Evolutionary conservation across 2,888 invertebrate species (phyloP), one percentile per base, ranked within the genome.

Genomic region (Augiades crinisus): DNA sequence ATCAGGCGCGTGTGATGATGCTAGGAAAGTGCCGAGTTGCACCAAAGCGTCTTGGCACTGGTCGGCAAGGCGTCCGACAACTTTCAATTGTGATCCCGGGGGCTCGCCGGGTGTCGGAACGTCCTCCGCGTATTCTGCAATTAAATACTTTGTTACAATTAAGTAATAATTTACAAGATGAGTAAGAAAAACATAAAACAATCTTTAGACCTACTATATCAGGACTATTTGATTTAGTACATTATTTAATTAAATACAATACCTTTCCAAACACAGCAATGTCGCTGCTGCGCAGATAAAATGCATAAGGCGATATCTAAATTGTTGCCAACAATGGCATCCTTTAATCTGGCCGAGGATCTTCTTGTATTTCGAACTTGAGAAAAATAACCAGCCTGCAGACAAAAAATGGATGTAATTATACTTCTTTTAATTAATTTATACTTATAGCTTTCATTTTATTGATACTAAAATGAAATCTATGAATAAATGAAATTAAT

Each of bases 41-140:
- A 99, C 98, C 56, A 99, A 87, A 0, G 99, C 98, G 78, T 99
- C 99, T 81, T 99, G 99, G 76, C 99, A 99, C 91, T 99, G 95
- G 75, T 95, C 95, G 6, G 95, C 95, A 45, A 95, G 78, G 65
- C 95, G 93, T 0, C 95, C 99, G 30, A 98, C 96, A 31, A 99
- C 92, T 86, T 97, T 97, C 49, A 96, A 84, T 74, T 96, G 96
- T 52, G 95, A 95, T 55, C 95, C 93, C 10, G 91, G 78, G 91
- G 96, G 75, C 92, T 94, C 76, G 0, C 64, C 62, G 0, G 66
- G 47, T 0, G 60, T 52, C 13, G 62, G 55, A n/a, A 76, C 76
- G 7, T 84, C 85, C 36, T 81, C 87, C 19, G 75, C 78, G 17
- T 68, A 72, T 63, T 87, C 87, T 87, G 40, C 5, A 17, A 43